Conservation (phyloP, 2,888 invertebrate species). For the Mylabris sibirica region DNA sequence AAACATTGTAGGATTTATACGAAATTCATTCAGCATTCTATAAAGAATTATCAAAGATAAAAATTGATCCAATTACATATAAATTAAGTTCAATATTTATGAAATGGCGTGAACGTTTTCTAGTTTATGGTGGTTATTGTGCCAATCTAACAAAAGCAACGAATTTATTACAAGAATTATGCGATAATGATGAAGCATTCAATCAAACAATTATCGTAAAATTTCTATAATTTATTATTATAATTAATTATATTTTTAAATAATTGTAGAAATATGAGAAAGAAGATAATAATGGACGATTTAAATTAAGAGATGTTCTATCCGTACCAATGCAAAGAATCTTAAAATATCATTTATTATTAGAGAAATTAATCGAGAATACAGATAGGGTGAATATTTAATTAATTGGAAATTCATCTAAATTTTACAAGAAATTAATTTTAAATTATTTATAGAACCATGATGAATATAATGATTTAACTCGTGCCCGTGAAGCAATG, state of each 20-base stretch:
- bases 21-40: slow-evolving; percentile 88
- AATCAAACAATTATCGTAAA: slow-evolving; percentile 73
- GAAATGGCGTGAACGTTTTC: slow-evolving; percentile 87
- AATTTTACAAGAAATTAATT: no score
- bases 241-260: slow-evolving; percentile 17
- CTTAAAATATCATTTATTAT: slow-evolving; percentile 93
- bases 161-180: slow-evolving; percentile 79
- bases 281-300: slow-evolving; percentile 92
- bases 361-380: slow-evolving; percentile 88
- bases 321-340: slow-evolving; percentile 99
- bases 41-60: slow-evolving; percentile 79
- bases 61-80: slow-evolving; percentile 65
- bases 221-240: slow-evolving; percentile 10
- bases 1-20: slow-evolving; percentile 73
- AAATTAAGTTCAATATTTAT: slow-evolving; percentile 86
- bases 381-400: slow-evolving; percentile 74
- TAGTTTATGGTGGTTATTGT: slow-evolving; percentile 96
- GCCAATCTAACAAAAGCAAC: slow-evolving; percentile 92
- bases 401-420: no score
- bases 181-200: slow-evolving; percentile 71
- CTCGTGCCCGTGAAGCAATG: slow-evolving; percentile 93
- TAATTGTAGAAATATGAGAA: slow-evolving; percentile 82
- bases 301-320: slow-evolving; percentile 92
- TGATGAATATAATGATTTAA: slow-evolving; percentile 83
- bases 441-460: slow-evolving; percentile 67